Percentiles rank a stretch among this genome's conserved stretches.
Conservation (phyloP, 2,888 invertebrate genomes). For the Clitarchus hookeri region DNA sequence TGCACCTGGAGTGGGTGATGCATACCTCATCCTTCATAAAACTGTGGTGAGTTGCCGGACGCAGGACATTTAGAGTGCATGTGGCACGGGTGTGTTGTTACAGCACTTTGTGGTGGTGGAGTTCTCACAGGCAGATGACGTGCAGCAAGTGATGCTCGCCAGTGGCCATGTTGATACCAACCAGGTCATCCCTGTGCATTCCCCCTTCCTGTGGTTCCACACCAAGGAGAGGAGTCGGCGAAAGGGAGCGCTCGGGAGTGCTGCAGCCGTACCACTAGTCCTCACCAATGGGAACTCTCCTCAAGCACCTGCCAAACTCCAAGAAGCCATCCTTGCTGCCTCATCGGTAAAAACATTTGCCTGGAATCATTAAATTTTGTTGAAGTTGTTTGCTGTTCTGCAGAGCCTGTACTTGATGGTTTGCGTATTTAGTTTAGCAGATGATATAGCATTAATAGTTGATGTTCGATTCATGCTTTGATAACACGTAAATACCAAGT, state of each 20-base stretch:
- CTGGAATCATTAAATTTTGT: too few species aligned
- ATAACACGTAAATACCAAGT: too few species aligned
- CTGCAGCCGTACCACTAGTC: neutral
- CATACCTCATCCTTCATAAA: too few species aligned
- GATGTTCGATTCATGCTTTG: too few species aligned
- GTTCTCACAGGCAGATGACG: constrained; percentile 62
- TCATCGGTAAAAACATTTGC: constrained; percentile 34
- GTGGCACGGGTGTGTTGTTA: constrained; percentile 40
- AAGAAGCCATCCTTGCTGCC: constrained; percentile 30
- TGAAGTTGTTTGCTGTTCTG: too few species aligned
- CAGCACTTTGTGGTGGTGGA: constrained; percentile 79
- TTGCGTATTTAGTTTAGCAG: too few species aligned
- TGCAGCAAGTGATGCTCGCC: constrained; percentile 60
- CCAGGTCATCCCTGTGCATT: constrained; percentile 66
- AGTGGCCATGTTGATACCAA: constrained; percentile 63
- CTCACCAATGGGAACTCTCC: constrained; percentile 29
- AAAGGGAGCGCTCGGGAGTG: neutral
- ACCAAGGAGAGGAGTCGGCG: constrained; percentile 48
- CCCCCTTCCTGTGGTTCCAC: constrained; percentile 76
- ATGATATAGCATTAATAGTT: too few species aligned
- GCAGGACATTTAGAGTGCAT: too few species aligned
- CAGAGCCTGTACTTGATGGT: too few species aligned
- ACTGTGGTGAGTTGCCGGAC: too few species aligned
- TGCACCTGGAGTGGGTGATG: too few species aligned
- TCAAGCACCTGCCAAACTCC: constrained; percentile 24